A percentile compares a stretch with the other conserved stretches of the same genome.
Evolutionary conservation across 2,888 invertebrate species (phyloP).

Genomic region (Craniophora ligustri): DNA sequence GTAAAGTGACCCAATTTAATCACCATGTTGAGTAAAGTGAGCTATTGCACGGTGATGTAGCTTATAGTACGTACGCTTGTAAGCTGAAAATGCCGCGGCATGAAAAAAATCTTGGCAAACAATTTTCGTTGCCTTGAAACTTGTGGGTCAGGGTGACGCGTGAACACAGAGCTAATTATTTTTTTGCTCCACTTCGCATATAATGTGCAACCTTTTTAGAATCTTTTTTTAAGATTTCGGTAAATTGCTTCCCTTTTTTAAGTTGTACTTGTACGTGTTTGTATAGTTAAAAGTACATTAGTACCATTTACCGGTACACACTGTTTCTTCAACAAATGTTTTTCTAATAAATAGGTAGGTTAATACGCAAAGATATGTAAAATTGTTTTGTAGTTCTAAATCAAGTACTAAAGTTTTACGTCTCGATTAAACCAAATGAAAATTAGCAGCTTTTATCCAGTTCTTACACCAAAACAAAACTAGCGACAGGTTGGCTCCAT

Average conservation of each 20-base stretch:
- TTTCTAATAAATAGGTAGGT: too few species aligned
- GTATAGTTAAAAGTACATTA: conserved; percentile 1
- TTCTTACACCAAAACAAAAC: too few species aligned
- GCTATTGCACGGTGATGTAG: conserved; percentile 35
- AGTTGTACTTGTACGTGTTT: conserved; percentile 3
- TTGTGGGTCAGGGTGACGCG: conserved; percentile 69
- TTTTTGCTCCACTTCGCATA: conserved; percentile 52
- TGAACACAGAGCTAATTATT: conserved; percentile 51
- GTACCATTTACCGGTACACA: too few species aligned
- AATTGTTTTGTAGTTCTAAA: too few species aligned
- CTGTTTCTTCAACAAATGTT: too few species aligned
- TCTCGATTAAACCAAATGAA: too few species aligned
- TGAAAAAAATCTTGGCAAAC: conserved; percentile 58
- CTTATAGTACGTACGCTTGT: conserved; percentile 39
- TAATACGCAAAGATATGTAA: too few species aligned
- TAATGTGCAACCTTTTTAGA: conserved; percentile 53
- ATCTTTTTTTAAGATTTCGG: conserved; percentile 34
- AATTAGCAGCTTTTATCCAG: too few species aligned
- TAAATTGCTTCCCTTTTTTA: conserved; percentile 13
- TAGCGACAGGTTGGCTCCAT: too few species aligned
- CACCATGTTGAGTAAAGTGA: conserved; percentile 42
- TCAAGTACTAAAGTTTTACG: too few species aligned
- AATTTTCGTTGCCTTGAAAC: conserved; percentile 70
- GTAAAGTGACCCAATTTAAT: conserved; percentile 51
- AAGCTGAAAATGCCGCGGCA: conserved; percentile 43